phyloP scores from a whole-genome alignment of 2,888 invertebrate species.

The Fabriciana adippe region DNA sequence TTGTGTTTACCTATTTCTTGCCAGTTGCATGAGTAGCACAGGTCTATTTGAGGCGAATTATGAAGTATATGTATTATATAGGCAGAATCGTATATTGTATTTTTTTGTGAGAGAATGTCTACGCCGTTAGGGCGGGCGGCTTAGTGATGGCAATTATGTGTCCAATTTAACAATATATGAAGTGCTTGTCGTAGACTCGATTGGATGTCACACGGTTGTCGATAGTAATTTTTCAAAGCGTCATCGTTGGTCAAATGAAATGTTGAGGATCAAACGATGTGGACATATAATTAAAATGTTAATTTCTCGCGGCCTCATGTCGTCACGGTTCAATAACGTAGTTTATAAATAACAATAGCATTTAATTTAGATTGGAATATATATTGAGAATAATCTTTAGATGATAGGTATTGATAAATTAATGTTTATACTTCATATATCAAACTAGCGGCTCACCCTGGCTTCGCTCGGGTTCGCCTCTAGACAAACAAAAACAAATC shows the following conservation, averaged over 20 bases:
- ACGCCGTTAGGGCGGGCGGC: not conserved
- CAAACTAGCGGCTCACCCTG: too few relatives aligned
- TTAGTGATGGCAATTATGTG: conserved; percentile 28
- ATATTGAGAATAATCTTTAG: too few relatives aligned
- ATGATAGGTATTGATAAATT: too few relatives aligned
- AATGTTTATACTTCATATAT: too few relatives aligned
- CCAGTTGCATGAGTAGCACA: too few relatives aligned
- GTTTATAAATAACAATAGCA: conserved; percentile 4
- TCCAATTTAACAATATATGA: conserved; percentile 71
- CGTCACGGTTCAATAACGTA: conserved; percentile 41
- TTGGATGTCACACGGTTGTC: conserved; percentile 57
- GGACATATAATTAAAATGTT: conserved; percentile 49
- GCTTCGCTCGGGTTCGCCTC: too few relatives aligned
- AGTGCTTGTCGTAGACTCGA: conserved; percentile 65
- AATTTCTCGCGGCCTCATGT: conserved; percentile 39
- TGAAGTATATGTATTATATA: too few relatives aligned
- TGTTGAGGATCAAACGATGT: conserved; percentile 39
- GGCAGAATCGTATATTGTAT: too few relatives aligned
- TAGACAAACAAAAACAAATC: too few relatives aligned
- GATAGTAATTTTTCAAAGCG: conserved; percentile 59
- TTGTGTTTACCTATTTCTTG: too few relatives aligned
- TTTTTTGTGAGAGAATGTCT: too few relatives aligned
- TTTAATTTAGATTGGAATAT: not conserved
- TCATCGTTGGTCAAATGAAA: conserved; percentile 38
- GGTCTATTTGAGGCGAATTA: too few relatives aligned